A percentile compares a stretch with the other conserved stretches of the same genome.
Evolutionary conservation across 2,888 invertebrate species (phyloP).

Genomic region (Limenitis camilla): DNA sequence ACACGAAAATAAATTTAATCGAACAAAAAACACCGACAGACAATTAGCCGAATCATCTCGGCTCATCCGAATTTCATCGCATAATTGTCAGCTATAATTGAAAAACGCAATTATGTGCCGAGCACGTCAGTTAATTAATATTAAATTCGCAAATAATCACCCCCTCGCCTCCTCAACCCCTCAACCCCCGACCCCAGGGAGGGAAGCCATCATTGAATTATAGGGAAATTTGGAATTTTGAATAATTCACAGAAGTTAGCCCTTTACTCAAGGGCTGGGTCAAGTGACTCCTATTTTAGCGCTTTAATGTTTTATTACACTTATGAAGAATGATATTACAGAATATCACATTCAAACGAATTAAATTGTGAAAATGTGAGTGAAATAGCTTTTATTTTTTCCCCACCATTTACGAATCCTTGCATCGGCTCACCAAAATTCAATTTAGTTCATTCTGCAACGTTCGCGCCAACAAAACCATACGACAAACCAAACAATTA

Average conservation of each 20-base stretch:
- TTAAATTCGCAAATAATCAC: constrained; percentile 75
- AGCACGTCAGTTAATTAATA: constrained; percentile 72
- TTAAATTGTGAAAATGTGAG: background rate
- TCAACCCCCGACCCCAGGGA: constrained; percentile 46
- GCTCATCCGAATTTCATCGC: constrained; percentile 62
- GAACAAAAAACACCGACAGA: constrained; percentile 35
- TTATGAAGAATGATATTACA: background rate
- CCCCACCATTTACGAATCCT: constrained; percentile 45
- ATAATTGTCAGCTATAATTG: constrained; percentile 73
- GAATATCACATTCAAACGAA: background rate
- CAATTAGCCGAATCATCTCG: constrained; percentile 56
- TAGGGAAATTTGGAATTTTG: constrained; percentile 72
- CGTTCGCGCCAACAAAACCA: constrained; percentile 40
- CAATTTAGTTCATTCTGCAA: constrained; percentile 58
- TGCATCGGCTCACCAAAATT: constrained; percentile 57
- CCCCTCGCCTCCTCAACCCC: constrained; percentile 40
- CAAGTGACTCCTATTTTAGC: constrained; percentile 13
- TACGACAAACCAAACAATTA: constrained; percentile 72
- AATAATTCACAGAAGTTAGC: constrained; percentile 66
- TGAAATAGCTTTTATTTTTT: constrained; percentile 26
- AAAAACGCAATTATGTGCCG: constrained; percentile 70
- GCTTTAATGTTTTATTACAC: background rate
- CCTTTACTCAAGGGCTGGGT: constrained; percentile 43
- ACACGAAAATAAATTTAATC: constrained; percentile 15
- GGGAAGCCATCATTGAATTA: constrained; percentile 65